These are phyloP conservation scores for Crenichthys baileyi DNA, from an alignment of 2,797 vertebrate genomes.

Conservation along the genomic window DNA sequence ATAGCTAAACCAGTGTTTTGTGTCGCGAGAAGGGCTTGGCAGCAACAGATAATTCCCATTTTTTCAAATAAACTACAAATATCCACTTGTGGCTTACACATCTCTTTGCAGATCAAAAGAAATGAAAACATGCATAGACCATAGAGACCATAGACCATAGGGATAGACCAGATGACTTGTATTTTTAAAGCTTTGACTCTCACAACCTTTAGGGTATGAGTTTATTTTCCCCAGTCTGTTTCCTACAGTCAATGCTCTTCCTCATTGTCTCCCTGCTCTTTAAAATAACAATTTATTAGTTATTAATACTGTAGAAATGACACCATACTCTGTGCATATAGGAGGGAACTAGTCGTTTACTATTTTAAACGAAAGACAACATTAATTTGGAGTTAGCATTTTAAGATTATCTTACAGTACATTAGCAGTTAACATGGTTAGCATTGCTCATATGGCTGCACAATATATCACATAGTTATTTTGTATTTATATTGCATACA, in stretches of 20 bases:
- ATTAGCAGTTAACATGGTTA: too few relatives aligned
- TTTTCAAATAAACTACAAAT: conserved; percentile 36
- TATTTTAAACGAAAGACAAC: too few relatives aligned
- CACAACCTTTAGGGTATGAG: neutral
- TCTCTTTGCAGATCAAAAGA: conserved; percentile 25
- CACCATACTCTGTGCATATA: too few relatives aligned
- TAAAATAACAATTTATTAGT: too few relatives aligned
- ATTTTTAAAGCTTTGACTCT: neutral
- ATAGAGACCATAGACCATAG: neutral
- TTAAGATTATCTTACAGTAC: too few relatives aligned
- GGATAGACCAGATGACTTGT: neutral
- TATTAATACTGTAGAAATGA: too few relatives aligned
- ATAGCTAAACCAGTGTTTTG: conserved; percentile 44
- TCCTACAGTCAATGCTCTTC: neutral
- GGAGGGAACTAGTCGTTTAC: too few relatives aligned
- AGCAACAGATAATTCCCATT: conserved; percentile 23
- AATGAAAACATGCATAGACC: conserved; percentile 25
- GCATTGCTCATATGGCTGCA: too few relatives aligned
- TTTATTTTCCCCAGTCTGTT: neutral
- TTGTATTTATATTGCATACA: neutral
- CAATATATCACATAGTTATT: too few relatives aligned
- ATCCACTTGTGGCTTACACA: conserved; percentile 31
- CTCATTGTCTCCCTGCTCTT: too few relatives aligned
- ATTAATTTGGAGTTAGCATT: too few relatives aligned
- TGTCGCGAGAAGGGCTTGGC: neutral